Conservation (phyloP, 2,113 vertebrate genomes). For the Porphyrio hochstetteri region DNA sequence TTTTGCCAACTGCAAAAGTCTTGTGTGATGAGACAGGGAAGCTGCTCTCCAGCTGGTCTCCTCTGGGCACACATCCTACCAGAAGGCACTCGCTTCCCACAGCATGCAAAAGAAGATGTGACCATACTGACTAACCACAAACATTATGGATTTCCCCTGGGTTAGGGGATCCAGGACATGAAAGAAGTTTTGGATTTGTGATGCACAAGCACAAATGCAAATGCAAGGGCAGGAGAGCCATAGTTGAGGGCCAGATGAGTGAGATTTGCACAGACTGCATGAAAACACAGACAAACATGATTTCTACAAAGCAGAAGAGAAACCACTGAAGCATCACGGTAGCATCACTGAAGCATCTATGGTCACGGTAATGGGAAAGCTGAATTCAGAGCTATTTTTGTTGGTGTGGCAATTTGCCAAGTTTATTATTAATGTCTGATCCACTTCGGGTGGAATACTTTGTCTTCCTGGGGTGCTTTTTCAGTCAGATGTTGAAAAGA, state of each 20-base stretch:
- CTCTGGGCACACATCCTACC: background rate
- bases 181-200: background rate
- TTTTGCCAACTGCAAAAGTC: background rate
- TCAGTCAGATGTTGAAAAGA: background rate
- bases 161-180: background rate
- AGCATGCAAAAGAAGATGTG: background rate
- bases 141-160: background rate
- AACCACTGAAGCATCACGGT: background rate
- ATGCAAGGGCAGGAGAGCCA: background rate
- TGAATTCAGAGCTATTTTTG: background rate
- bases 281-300: background rate
- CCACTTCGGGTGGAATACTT: background rate
- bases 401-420: background rate
- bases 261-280: background rate
- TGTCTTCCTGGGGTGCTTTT: background rate
- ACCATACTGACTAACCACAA: background rate
- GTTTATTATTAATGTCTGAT: background rate
- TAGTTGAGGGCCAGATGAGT: background rate
- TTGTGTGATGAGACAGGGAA: background rate
- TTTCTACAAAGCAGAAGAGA: background rate
- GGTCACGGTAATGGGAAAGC: background rate
- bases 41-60: background rate
- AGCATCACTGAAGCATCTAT: background rate
- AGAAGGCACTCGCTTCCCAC: background rate
- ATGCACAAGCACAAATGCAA: background rate